Percentiles rank a stretch among this genome's conserved stretches.
Evolutionary conservation across 2,113 vertebrate genomes (phyloP).

Genomic region (Embiotoca jacksoni): DNA sequence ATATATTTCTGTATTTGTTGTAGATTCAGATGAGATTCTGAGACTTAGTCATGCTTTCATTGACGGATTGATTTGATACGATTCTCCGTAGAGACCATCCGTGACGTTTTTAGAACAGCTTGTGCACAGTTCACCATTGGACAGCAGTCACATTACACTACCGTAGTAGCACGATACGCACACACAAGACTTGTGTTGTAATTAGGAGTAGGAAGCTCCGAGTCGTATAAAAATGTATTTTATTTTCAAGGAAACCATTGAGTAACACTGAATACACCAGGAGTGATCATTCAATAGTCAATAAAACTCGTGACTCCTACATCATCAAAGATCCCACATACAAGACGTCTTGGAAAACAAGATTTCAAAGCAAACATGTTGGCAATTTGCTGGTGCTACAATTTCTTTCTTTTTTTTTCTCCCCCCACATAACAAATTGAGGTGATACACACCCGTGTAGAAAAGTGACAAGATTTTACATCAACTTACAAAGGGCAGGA

Average conservation of each 20-base stretch:
- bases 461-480: constrained; percentile 80
- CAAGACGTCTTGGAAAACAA: constrained; percentile 73
- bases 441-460: constrained; percentile 71
- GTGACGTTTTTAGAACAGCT: too few species aligned
- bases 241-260: constrained; percentile 82
- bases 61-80: too few species aligned
- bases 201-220: neutral
- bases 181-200: neutral
- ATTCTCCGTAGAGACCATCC: too few species aligned
- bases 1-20: too few species aligned
- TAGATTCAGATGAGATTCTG: too few species aligned
- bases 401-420: constrained; percentile 20
- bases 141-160: too few species aligned
- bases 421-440: constrained; percentile 64
- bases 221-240: constrained; percentile 79
- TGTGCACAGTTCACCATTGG: too few species aligned
- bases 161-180: too few species aligned
- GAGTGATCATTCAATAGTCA: constrained; percentile 82
- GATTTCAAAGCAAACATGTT: constrained; percentile 76
- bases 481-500: constrained; percentile 80
- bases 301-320: constrained; percentile 75
- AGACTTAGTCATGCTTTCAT: too few species aligned
- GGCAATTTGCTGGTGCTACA: constrained; percentile 82
- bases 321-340: constrained; percentile 76
- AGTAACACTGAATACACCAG: constrained; percentile 84